A percentile compares a stretch with the other conserved stretches of the same genome.
phyloP scores from a whole-genome alignment of 1,140 invertebrate genomes.

The Pomacea maculata region DNA sequence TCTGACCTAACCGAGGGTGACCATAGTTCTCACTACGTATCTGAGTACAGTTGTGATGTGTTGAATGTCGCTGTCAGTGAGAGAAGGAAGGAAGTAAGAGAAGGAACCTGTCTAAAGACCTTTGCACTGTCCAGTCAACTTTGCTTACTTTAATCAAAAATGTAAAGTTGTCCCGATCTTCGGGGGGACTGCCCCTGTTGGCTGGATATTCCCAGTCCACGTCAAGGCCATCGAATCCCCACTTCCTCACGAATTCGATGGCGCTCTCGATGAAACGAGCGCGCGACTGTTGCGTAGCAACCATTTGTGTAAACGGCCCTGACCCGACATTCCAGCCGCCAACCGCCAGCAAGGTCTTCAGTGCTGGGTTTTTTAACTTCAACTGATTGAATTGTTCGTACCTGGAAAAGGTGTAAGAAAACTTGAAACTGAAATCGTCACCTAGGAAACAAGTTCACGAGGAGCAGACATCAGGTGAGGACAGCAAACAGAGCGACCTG shows the following conservation, averaged over 20 bases:
- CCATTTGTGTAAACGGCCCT: conserved; percentile 68
- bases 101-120: too few relatives aligned
- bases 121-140: too few relatives aligned
- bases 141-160: conserved; percentile 77
- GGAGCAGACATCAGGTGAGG: too few relatives aligned
- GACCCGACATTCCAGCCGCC: conserved; percentile 98
- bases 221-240: conserved; percentile 80
- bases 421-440: too few relatives aligned
- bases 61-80: too few relatives aligned
- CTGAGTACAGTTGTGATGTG: too few relatives aligned
- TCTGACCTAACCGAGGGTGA: too few relatives aligned
- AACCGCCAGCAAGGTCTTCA: conserved; percentile 91
- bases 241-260: conserved; percentile 87
- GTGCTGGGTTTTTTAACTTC: conserved; percentile 90
- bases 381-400: conserved; percentile 90
- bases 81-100: too few relatives aligned
- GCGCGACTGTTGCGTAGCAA: conserved; percentile 32
- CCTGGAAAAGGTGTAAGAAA: conserved; percentile 9
- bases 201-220: conserved; percentile 93
- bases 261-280: conserved; percentile 60
- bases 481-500: too few relatives aligned
- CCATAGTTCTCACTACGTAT: too few relatives aligned
- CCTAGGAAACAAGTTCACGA: too few relatives aligned
- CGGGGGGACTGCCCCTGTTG: conserved; percentile 86
- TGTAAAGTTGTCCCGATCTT: conserved; percentile 90